Percentiles rank a stretch among this genome's conserved stretches.
These are phyloP conservation scores for Tuberolachnus salignus DNA, from an alignment of 2,888 invertebrate species.

Conservation along the genomic window DNA sequence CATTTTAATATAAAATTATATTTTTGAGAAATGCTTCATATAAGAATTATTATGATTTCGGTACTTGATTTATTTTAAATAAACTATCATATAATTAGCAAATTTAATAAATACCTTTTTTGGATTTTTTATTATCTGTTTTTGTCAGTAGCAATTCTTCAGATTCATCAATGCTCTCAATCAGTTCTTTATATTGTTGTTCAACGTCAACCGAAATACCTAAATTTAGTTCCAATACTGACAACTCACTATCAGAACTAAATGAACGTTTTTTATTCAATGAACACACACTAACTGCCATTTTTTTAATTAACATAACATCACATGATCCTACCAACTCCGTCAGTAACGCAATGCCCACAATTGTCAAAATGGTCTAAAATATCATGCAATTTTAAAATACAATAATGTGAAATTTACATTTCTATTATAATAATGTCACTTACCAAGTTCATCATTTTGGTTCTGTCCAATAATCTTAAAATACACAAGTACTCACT, in stretches of 20 bases:
- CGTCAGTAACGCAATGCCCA: not conserved
- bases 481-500: not conserved
- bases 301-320: not conserved
- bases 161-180: not conserved
- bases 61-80: not conserved
- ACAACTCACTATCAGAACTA: not conserved
- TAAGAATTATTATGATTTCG: too few relatives aligned
- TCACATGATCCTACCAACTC: constrained; percentile 5
- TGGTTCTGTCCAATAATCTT: not conserved
- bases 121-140: not conserved
- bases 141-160: not conserved
- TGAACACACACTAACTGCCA: not conserved
- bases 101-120: constrained; percentile 20
- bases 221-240: not conserved
- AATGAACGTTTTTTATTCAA: constrained; percentile 23
- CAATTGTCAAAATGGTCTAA: constrained; percentile 7
- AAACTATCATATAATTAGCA: not conserved
- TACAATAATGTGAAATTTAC: not conserved
- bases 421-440: not conserved
- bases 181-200: constrained; percentile 1
- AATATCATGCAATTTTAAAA: not conserved
- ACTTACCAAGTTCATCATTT: constrained; percentile 32
- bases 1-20: too few relatives aligned
- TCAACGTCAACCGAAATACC: not conserved
- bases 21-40: too few relatives aligned